phyloP scores from a whole-genome alignment of 2,888 invertebrate species.

The Stenolophus ochropezus region DNA sequence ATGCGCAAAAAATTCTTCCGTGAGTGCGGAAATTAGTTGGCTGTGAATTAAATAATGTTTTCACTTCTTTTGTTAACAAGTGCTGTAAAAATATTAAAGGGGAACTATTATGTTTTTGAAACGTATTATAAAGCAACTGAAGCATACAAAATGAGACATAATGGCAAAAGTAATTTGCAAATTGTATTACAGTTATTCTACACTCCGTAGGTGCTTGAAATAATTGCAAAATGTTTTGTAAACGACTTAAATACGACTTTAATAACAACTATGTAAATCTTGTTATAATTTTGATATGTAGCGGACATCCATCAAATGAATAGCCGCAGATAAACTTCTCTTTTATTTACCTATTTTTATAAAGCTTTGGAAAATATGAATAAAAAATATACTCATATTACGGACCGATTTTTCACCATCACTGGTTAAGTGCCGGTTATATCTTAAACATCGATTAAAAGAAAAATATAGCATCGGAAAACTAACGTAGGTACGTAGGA shows the following conservation, averaged over 20 bases:
- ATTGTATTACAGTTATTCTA: neutral
- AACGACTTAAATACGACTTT: neutral
- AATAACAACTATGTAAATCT: neutral
- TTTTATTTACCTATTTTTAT: neutral
- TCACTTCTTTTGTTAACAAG: neutral
- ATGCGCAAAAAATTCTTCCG: neutral
- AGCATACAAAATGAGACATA: neutral
- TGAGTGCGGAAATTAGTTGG: neutral
- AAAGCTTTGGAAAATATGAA: neutral
- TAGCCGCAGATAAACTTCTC: neutral
- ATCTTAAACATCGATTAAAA: no score
- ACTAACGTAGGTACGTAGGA: no score
- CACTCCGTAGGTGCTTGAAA: neutral
- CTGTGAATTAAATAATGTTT: neutral
- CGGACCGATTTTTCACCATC: no score
- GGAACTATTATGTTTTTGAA: neutral
- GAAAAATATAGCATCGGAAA: no score
- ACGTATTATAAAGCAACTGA: neutral
- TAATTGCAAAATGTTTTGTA: neutral
- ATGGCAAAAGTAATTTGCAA: neutral
- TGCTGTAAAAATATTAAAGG: neutral
- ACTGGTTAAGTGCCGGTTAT: no score
- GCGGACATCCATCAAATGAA: neutral
- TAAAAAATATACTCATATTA: no score
- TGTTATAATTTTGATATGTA: neutral